Evolutionary conservation across 1,140 invertebrate genomes (phyloP).

Genomic region (Panonychus citri): DNA sequence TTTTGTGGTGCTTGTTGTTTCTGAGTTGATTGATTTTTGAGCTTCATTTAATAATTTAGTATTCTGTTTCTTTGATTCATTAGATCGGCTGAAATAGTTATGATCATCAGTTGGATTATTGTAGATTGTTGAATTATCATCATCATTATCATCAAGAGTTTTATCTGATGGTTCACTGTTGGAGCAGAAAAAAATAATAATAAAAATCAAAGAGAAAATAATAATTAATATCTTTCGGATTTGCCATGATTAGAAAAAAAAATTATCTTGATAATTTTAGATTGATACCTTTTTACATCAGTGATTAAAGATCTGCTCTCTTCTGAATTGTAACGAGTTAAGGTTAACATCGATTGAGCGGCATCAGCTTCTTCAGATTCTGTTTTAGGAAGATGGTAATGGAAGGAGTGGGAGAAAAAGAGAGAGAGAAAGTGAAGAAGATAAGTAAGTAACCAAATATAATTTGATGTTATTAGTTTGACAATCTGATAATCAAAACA

Average conservation of each 20-base stretch:
- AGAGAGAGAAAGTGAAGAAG: background rate
- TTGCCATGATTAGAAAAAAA: no score
- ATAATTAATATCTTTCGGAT: no score
- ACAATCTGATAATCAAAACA: no score
- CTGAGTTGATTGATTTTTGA: no score
- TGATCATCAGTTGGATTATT: background rate
- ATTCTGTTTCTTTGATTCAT: background rate
- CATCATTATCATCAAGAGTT: background rate
- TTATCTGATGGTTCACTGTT: background rate
- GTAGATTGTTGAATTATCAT: background rate
- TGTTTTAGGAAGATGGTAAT: no score
- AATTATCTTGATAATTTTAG: background rate
- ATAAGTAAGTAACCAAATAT: background rate
- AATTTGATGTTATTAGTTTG: no score
- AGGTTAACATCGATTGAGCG: conserved; percentile 5
- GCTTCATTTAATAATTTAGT: no score
- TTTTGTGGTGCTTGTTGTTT: no score
- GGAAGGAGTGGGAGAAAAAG: no score
- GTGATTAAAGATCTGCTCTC: background rate
- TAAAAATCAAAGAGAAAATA: background rate
- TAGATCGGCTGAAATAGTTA: conserved; percentile 1
- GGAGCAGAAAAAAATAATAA: background rate
- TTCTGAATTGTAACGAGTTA: conserved; percentile 3
- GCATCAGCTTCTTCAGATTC: conserved; percentile 6
- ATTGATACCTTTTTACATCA: background rate